A percentile compares a stretch with the other conserved stretches of the same genome.
Conservation (phyloP, 2,113 vertebrate genomes). For the Xenopus laevis region DNA sequence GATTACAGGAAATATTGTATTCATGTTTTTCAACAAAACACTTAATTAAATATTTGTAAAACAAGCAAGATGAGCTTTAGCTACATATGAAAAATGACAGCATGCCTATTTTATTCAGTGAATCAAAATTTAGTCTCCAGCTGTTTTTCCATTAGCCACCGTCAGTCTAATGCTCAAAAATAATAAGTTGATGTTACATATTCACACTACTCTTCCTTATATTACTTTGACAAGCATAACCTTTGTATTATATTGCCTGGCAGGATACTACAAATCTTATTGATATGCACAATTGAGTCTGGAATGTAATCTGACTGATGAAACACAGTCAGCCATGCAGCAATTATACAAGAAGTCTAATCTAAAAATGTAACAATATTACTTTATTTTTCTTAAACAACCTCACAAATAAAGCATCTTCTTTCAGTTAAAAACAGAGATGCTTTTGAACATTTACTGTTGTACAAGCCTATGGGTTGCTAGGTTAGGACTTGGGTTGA, state of each 20-base stretch:
- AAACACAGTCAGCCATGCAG: constrained; percentile 27
- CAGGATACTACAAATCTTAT: constrained; percentile 37
- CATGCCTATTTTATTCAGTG: not conserved
- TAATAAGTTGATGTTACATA: constrained; percentile 39
- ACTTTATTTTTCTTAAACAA: constrained; percentile 25
- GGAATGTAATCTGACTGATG: constrained; percentile 37
- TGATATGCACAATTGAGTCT: constrained; percentile 38
- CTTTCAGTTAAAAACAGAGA: constrained; percentile 15
- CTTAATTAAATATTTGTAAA: not conserved
- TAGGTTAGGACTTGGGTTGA: no score
- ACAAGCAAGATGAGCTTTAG: not conserved
- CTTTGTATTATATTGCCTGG: constrained; percentile 24
- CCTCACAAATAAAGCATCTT: constrained; percentile 18
- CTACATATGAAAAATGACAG: constrained; percentile 8
- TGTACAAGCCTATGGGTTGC: not conserved
- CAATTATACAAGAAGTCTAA: constrained; percentile 44
- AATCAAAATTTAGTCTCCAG: constrained; percentile 19
- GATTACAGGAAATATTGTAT: no score
- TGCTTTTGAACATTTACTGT: not conserved
- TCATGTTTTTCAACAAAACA: no score
- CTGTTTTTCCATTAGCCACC: constrained; percentile 31
- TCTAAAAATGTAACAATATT: constrained; percentile 27
- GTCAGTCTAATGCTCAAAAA: constrained; percentile 31
- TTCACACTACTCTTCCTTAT: constrained; percentile 31
- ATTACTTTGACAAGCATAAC: constrained; percentile 37